A percentile compares a stretch with the other conserved stretches of the same genome.
These are phyloP conservation scores for Ophonus ardosiacus DNA, from an alignment of 2,888 invertebrate species.

Conservation along the genomic window DNA sequence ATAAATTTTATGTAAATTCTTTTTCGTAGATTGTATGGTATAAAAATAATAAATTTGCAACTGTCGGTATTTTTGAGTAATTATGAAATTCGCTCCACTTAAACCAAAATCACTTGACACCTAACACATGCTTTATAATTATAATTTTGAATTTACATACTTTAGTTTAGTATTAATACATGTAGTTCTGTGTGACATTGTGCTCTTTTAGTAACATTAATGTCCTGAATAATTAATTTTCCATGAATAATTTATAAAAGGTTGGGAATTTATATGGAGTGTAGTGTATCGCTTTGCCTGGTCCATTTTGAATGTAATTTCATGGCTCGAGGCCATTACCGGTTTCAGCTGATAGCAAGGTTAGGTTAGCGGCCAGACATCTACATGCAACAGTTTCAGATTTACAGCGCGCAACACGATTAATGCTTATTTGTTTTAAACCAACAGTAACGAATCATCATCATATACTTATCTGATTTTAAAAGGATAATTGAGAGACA, in stretches of 20 bases:
- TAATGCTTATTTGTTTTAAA: background rate
- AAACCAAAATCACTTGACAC: background rate
- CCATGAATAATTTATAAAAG: background rate
- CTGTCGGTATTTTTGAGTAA: background rate
- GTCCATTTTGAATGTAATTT: constrained; percentile 55
- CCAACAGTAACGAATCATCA: background rate
- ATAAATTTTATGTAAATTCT: too few species aligned
- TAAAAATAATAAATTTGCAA: background rate
- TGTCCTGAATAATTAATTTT: background rate
- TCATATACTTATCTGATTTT: background rate
- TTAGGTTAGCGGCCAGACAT: constrained; percentile 1
- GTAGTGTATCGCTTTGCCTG: constrained; percentile 10
- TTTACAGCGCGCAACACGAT: background rate
- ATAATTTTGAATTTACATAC: background rate
- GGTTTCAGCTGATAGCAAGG: constrained; percentile 29
- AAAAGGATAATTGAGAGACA: background rate
- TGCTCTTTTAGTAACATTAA: background rate
- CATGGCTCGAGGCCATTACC: constrained; percentile 57
- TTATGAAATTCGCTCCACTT: background rate
- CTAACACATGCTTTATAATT: background rate
- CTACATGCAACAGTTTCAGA: background rate
- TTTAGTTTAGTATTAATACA: background rate
- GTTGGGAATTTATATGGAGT: constrained; percentile 31
- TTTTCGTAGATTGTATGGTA: background rate
- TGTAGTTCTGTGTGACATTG: background rate